Evolutionary conservation across 2,113 vertebrate genomes (phyloP), one percentile per base, ranked within the genome.

Genomic region (Stegastes partitus): DNA sequence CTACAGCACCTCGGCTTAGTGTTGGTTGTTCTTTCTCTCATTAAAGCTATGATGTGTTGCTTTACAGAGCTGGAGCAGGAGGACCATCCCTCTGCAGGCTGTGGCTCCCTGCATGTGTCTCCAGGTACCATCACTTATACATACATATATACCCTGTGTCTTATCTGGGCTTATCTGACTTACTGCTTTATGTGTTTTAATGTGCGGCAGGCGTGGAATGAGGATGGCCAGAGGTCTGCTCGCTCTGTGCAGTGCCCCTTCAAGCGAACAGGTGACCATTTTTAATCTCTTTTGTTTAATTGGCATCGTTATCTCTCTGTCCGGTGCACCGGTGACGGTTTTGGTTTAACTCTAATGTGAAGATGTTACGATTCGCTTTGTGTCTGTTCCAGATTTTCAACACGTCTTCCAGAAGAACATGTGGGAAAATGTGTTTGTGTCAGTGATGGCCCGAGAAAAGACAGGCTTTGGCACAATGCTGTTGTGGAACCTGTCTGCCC

Each of bases 71-170:
- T 80, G 50, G 88, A 69, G 74, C 51, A 79, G 8, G 19, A 68
- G 0, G 15, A 79, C 56, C 62, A 80, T 95, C 72, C 91, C 93
- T 1, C 65, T 94, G 73, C 39, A 74, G 23, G 83, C 86, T 18
- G 67, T 95, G 63, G 88, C 88, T 5, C 74, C 82, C 56, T 95
- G 95, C 91, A 85, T 75, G 65, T 95, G 95, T 85, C 55, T 95
- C 26, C 77, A 94, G 94, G 95, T 95, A 90, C 2, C 4, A 11
- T 53, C 2, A 28, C 62, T 50, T 54, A 14, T 5, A 26, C 25
- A 74, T 18, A 22, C 18, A 4, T 6, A 21, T 4, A 57, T 45
- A 0, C 26, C 22, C 1, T 74, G 31, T 74, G 1, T 51, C 16
- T 26, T 42, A 9, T 47, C 37, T 22, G 25, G 2, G 63, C 23